These are phyloP conservation scores for Catostylus mosaicus DNA, from an alignment of 30 jellyfish, hydroid and myxozoan genomes.

Conservation along the genomic window DNA sequence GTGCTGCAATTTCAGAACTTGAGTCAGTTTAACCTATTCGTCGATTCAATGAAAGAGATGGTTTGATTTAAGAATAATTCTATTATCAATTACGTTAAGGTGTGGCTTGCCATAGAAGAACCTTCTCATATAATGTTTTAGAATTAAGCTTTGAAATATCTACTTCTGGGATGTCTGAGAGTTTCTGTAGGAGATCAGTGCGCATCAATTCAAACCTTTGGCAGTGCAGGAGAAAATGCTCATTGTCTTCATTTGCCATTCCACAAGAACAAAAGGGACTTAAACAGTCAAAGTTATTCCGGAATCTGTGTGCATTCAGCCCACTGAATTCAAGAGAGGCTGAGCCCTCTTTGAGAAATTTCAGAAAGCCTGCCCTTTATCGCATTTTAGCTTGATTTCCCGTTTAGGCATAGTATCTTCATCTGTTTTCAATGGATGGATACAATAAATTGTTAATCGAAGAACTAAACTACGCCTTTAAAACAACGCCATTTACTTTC, in stretches of 20 bases:
- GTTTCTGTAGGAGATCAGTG: not conserved
- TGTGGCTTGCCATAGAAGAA: not conserved
- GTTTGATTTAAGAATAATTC: not conserved
- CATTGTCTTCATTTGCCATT: slow-evolving; percentile 4
- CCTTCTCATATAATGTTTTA: not conserved
- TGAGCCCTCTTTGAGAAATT: too few relatives aligned
- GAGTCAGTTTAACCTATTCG: too few relatives aligned
- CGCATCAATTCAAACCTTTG: slow-evolving; percentile 7
- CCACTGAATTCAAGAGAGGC: slow-evolving; percentile 13
- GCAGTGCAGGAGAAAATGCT: slow-evolving; percentile 43
- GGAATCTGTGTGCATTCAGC: slow-evolving; percentile 16
- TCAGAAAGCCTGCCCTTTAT: too few relatives aligned
- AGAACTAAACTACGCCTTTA: too few relatives aligned
- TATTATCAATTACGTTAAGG: not conserved
- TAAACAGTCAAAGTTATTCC: slow-evolving; percentile 16
- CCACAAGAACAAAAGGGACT: slow-evolving; percentile 18
- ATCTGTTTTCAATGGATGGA: too few relatives aligned
- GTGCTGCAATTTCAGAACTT: too few relatives aligned
- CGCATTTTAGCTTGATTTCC: too few relatives aligned
- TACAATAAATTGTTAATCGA: too few relatives aligned
- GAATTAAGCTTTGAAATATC: not conserved
- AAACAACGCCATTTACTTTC: too few relatives aligned
- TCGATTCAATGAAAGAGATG: not conserved
- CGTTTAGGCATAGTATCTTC: too few relatives aligned
- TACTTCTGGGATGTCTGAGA: slow-evolving; percentile 25